Evolutionary conservation across 1,140 invertebrate genomes (phyloP).

Genomic region (Drosophila pallidifrons): DNA sequence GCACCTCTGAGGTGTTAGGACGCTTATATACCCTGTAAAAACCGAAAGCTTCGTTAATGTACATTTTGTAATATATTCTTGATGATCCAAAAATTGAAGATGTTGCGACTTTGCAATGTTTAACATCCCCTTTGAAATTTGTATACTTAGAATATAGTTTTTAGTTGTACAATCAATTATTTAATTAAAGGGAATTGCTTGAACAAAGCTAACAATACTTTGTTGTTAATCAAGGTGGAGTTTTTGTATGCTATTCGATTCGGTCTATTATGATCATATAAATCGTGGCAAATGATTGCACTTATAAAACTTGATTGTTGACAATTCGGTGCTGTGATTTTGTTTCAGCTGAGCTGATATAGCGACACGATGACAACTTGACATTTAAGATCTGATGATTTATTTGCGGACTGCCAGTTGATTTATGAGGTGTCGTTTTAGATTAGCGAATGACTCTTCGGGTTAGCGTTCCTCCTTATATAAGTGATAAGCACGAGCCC

Average conservation of each 20-base stretch:
- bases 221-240: conserved; percentile 6
- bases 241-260: conserved; percentile 10
- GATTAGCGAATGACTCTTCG: conserved; percentile 60
- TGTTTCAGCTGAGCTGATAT: conserved; percentile 55
- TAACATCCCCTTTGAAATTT: no score
- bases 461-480: conserved; percentile 31
- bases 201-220: neutral
- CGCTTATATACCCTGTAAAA: conserved; percentile 8
- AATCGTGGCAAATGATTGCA: conserved; percentile 48
- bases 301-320: conserved; percentile 55
- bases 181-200: neutral
- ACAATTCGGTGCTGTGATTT: conserved; percentile 65
- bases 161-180: neutral
- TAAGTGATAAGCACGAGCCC: conserved; percentile 29
- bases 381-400: conserved; percentile 71
- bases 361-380: conserved; percentile 59
- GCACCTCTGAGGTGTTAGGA: neutral
- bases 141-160: no score
- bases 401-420: conserved; percentile 52
- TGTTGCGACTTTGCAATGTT: neutral
- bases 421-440: conserved; percentile 75
- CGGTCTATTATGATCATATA: conserved; percentile 34
- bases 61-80: no score
- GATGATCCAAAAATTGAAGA: no score
- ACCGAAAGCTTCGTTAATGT: neutral